Conservation (phyloP, 2,797 vertebrate species). For the Sebastes baramenuke region DNA sequence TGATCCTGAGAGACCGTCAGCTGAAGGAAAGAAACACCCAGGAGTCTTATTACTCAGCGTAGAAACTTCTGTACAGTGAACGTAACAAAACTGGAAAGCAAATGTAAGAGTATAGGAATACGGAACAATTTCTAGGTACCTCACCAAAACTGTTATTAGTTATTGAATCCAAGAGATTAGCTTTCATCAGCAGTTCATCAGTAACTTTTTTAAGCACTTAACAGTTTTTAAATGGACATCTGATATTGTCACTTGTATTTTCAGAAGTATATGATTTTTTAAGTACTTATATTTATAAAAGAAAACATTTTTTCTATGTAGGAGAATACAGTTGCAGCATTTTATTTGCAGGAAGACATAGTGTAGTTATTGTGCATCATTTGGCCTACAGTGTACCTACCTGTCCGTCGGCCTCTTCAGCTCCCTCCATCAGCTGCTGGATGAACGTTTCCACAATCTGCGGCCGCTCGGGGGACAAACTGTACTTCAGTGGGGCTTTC, state of each 20-base stretch:
- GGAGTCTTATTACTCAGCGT: not conserved
- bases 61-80: not conserved
- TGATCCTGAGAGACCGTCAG: conserved; percentile 70
- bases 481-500: conserved; percentile 76
- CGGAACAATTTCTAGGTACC: not conserved
- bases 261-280: too few relatives aligned
- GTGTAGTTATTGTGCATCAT: not conserved
- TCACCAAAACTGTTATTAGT: not conserved
- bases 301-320: too few relatives aligned
- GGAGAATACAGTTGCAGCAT: not conserved
- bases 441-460: conserved; percentile 81
- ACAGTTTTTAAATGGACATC: too few relatives aligned
- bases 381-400: conserved; percentile 63
- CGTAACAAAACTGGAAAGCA: rapidly evolving
- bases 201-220: too few relatives aligned
- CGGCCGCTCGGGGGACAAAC: conserved; percentile 70
- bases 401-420: conserved; percentile 72
- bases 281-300: too few relatives aligned
- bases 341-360: not conserved
- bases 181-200: too few relatives aligned
- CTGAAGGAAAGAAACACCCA: conserved; percentile 48
- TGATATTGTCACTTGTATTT: too few relatives aligned
- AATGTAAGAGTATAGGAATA: not conserved
- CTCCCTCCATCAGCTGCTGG: conserved; percentile 81
- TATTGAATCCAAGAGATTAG: not conserved